Evolutionary conservation across 2,113 vertebrate species (phyloP).

Genomic region (Peromyscus californicus): DNA sequence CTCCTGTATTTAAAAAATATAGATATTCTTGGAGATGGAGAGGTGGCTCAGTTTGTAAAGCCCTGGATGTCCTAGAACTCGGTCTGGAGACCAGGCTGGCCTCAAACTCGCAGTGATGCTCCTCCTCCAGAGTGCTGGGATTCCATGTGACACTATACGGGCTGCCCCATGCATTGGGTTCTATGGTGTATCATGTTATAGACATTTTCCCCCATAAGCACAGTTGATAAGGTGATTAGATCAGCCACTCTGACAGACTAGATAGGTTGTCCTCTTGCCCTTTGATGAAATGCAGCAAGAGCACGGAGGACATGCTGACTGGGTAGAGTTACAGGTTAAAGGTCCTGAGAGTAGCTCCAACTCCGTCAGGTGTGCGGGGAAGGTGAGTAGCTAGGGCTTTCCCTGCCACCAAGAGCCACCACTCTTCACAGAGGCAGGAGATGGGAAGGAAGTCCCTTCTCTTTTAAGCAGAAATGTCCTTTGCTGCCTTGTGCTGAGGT

Average conservation of each 20-base stretch:
- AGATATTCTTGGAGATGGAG: not conserved
- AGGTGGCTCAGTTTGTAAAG: not conserved
- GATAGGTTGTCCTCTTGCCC: conserved; percentile 82
- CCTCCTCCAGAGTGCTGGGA: not conserved
- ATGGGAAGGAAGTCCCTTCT: conserved; percentile 68
- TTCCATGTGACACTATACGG: too few species aligned
- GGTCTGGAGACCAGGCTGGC: not conserved
- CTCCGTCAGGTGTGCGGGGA: conserved; percentile 76
- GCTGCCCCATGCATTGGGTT: conserved; percentile 82
- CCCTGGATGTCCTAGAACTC: not conserved
- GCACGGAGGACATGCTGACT: conserved; percentile 66
- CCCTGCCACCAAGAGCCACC: conserved; percentile 60
- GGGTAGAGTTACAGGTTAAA: conserved; percentile 68
- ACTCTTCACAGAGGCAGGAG: conserved; percentile 74
- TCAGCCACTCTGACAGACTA: conserved; percentile 84
- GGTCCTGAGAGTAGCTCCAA: conserved; percentile 80
- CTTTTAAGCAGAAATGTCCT: conserved; percentile 72
- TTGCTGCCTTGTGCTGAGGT: conserved; percentile 61
- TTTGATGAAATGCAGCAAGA: conserved; percentile 85
- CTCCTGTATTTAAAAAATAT: not conserved
- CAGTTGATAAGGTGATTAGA: conserved; percentile 85
- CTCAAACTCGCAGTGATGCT: not conserved
- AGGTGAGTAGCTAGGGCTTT: conserved; percentile 77
- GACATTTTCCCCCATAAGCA: conserved; percentile 81
- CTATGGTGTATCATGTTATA: conserved; percentile 80